A percentile compares a stretch with the other conserved stretches of the same genome.
phyloP scores from a whole-genome alignment of 2,888 invertebrate genomes.

The Melipona bicolor region DNA sequence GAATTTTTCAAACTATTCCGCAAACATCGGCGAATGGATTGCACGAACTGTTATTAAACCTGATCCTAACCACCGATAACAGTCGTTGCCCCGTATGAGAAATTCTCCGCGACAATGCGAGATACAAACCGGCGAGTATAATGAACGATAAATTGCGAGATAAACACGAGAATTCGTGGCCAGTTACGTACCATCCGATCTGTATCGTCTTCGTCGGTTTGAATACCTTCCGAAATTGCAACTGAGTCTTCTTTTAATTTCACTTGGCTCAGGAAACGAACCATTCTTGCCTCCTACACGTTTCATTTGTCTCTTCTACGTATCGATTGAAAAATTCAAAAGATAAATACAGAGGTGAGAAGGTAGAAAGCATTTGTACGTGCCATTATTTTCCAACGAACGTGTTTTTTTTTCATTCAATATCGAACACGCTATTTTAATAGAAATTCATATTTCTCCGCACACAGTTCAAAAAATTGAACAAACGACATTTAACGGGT shows the following conservation, averaged over 20 bases:
- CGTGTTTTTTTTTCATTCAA: background rate
- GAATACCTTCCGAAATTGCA: background rate
- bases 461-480: too few relatives aligned
- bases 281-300: background rate
- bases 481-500: too few relatives aligned
- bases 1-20: background rate
- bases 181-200: background rate
- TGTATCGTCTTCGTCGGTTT: background rate
- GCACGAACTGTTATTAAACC: background rate
- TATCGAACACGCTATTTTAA: too few relatives aligned
- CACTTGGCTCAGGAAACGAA: background rate
- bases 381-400: background rate
- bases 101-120: background rate
- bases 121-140: background rate
- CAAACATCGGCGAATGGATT: conserved; percentile 9
- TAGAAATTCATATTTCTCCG: too few relatives aligned
- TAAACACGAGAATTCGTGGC: background rate
- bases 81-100: background rate
- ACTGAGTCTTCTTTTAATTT: background rate
- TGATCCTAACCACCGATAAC: background rate
- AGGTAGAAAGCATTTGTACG: too few relatives aligned
- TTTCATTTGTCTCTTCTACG: background rate
- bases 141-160: conserved; percentile 1
- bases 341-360: background rate
- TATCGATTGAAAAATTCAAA: background rate